Base-by-base conservation (phyloP, 2,797 vertebrate genomes). In the Smutsia gigantea region DNA sequence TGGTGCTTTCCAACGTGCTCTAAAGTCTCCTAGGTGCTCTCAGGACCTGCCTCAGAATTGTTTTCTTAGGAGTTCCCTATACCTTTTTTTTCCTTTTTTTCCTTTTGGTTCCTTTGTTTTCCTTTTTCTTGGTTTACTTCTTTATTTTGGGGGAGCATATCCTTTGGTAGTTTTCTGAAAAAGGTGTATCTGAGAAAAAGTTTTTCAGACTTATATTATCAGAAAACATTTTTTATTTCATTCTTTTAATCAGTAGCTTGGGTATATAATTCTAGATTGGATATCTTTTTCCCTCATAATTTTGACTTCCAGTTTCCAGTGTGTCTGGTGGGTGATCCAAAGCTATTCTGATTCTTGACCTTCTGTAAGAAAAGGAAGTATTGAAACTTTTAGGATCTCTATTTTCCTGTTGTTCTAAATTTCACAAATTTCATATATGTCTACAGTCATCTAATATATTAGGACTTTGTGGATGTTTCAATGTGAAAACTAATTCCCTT, bases 111-210 rank as follows among this genome's bases (percentile, higher is more conserved):
- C 4, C 23, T 31, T 57, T 68, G 29, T 87, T 23, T 68, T 71
- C 19, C 19, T 69, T 2, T 69, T 71, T 92, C 46, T 81, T 89
- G 61, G 21, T 78, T 84, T 88, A 68, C 46, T 49, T 57, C 31
- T 69, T 92, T 59, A 8, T 72, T 86, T 53, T 66, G 31, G 37
- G 71, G 34, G 18, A 82, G 89, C 34, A 66, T 81, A 46, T 71
- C 25, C 18, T 71, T 81, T 82, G 72, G 11, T 66, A 77, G 31
- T 42, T 86, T 96, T 96, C 46, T 87, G 69, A 92, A 21, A 78
- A 77, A 49, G 6, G 17, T 12, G 5, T 77, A 31, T 75, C 17
- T 46, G 13, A 81, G 37, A 59, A 93, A 64, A 87, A 15, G 7
- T 31, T 83, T 95, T 68, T 37, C 9, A 68, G 4, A 37, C 27